phyloP scores from a whole-genome alignment of 2,888 invertebrate genomes.

The Ectemnius cavifrons region DNA sequence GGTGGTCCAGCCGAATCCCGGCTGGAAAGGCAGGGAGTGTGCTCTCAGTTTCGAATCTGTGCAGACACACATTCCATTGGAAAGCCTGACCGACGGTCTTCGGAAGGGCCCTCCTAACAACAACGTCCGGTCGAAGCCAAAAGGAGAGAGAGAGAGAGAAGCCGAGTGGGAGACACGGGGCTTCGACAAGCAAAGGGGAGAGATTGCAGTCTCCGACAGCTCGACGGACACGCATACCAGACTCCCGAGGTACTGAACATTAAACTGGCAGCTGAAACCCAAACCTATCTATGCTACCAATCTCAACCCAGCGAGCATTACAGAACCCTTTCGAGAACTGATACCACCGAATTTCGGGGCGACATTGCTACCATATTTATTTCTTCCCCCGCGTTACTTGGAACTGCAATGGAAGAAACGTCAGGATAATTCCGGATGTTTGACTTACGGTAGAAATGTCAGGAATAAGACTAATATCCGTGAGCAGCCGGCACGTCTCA shows the following conservation, averaged over 20 bases:
- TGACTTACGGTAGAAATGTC: too few relatives aligned
- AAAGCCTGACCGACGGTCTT: conserved; percentile 66
- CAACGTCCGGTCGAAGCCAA: conserved; percentile 62
- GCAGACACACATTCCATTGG: conserved; percentile 75
- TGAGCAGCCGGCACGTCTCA: too few relatives aligned
- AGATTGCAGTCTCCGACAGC: conserved; percentile 71
- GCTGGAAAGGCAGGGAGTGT: conserved; percentile 62
- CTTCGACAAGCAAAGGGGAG: conserved; percentile 73
- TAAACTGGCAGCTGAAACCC: conserved; percentile 53
- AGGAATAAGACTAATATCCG: too few relatives aligned
- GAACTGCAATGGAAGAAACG: too few relatives aligned
- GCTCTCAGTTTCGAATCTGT: conserved; percentile 73
- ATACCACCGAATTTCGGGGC: too few relatives aligned
- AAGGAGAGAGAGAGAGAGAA: too few relatives aligned
- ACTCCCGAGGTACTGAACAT: conserved; percentile 44
- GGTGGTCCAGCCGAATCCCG: conserved; percentile 67
- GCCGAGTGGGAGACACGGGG: conserved; percentile 57
- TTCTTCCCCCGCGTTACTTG: too few relatives aligned
- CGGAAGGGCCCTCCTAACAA: conserved; percentile 56
- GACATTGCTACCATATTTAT: too few relatives aligned
- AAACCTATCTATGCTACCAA: neutral
- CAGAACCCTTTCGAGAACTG: too few relatives aligned
- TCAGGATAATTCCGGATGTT: too few relatives aligned
- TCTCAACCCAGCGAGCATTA: neutral
- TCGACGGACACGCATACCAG: conserved; percentile 72